Percentiles rank a stretch among this genome's conserved stretches.
These are phyloP conservation scores for Nycticorax nycticorax DNA, from an alignment of 2,113 vertebrate genomes.

Conservation along the genomic window DNA sequence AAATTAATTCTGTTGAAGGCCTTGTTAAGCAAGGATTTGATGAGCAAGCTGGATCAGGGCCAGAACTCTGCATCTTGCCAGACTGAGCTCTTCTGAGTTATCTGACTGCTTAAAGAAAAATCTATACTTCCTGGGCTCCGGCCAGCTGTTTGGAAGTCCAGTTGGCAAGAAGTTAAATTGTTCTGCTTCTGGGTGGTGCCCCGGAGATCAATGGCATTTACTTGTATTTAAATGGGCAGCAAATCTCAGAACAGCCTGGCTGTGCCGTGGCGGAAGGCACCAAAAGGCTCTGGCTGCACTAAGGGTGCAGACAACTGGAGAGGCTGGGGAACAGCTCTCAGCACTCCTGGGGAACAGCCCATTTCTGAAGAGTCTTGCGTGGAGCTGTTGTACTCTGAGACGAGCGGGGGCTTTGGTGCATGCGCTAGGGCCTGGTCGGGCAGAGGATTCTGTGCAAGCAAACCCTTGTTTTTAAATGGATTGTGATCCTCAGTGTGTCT, in stretches of 20 bases:
- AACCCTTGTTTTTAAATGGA: not conserved
- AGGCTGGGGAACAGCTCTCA: not conserved
- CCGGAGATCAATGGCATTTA: not conserved
- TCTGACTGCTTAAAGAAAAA: not conserved
- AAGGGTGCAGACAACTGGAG: accelerated
- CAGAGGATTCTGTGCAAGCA: not conserved
- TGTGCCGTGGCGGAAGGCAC: not conserved
- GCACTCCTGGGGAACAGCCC: too few species aligned
- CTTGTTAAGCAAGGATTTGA: not conserved
- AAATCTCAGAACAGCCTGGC: not conserved
- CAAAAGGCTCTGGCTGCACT: not conserved
- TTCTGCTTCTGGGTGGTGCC: not conserved
- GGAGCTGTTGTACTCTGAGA: not conserved
- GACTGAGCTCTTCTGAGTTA: not conserved
- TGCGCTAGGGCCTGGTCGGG: accelerated
- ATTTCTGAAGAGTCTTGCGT: accelerated
- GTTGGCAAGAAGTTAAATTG: not conserved
- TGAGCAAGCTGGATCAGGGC: not conserved
- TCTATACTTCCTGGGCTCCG: not conserved
- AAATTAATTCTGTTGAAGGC: not conserved
- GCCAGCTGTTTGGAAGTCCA: not conserved
- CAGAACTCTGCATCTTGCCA: not conserved
- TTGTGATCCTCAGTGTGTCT: accelerated
- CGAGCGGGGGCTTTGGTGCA: not conserved
- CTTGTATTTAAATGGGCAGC: not conserved